These are phyloP conservation scores for Trypoxylus dichotomus DNA, from an alignment of 1,140 invertebrate genomes.

Conservation along the genomic window DNA sequence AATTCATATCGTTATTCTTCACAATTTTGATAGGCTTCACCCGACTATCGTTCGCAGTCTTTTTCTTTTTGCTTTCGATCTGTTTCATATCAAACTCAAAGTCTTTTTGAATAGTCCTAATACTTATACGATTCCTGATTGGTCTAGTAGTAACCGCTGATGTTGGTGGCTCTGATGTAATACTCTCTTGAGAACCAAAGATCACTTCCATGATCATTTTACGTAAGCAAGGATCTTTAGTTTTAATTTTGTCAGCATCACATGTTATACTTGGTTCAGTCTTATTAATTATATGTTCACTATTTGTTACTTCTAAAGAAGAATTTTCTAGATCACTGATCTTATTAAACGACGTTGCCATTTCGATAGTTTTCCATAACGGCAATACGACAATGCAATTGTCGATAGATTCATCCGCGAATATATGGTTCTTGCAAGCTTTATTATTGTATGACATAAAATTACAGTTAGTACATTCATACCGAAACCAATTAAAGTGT, in stretches of 20 bases:
- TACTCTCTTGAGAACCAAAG: constrained; percentile 17
- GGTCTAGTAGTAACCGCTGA: not conserved
- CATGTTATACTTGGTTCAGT: not conserved
- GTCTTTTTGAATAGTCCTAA: constrained; percentile 28
- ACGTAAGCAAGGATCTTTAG: constrained; percentile 26
- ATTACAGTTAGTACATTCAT: constrained; percentile 53
- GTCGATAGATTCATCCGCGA: not conserved
- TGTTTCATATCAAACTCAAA: constrained; percentile 34
- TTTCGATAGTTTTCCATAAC: constrained; percentile 41
- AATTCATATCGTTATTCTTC: constrained; percentile 26
- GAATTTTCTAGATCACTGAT: not conserved
- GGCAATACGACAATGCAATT: constrained; percentile 50
- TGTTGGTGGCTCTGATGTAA: not conserved
- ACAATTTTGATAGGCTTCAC: constrained; percentile 26
- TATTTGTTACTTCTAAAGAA: not conserved
- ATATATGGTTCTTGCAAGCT: constrained; percentile 52
- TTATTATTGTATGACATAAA: constrained; percentile 53
- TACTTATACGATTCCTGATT: constrained; percentile 4
- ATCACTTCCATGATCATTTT: constrained; percentile 35
- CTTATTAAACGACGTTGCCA: constrained; percentile 41
- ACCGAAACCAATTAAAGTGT: constrained; percentile 55
- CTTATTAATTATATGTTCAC: not conserved
- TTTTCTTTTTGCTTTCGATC: constrained; percentile 26
- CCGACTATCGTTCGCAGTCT: not conserved
- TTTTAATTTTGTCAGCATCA: constrained; percentile 22